phyloP scores from a whole-genome alignment of 2,113 vertebrate genomes.

The Hydrochoerus hydrochaeris region DNA sequence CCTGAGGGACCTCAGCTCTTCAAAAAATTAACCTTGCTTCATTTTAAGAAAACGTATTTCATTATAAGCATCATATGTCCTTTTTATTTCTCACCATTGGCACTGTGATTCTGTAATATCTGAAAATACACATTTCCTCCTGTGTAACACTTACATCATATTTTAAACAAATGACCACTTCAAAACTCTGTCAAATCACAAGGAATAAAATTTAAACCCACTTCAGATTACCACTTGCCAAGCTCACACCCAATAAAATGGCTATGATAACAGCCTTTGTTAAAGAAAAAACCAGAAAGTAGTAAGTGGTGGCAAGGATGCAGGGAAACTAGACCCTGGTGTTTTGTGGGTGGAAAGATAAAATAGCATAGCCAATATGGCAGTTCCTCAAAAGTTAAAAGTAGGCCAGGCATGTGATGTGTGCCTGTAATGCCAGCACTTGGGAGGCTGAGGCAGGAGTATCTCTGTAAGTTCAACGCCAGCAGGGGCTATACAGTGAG shows the following conservation, averaged over 20 bases:
- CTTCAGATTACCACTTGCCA: slow-evolving; percentile 3
- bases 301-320: neutral
- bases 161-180: slow-evolving; percentile 14
- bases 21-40: neutral
- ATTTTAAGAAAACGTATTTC: slow-evolving; percentile 21
- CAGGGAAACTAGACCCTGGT: neutral
- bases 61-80: neutral
- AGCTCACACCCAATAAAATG: neutral
- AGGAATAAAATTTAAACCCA: neutral
- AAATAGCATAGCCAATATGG: neutral
- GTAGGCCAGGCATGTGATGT: neutral
- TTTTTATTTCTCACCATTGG: neutral
- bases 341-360: neutral
- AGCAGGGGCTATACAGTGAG: neutral
- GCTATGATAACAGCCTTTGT: neutral
- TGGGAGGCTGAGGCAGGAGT: neutral
- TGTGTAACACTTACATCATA: neutral
- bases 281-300: neutral
- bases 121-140: neutral
- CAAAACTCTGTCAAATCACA: slow-evolving; percentile 14
- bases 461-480: neutral
- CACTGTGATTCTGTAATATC: neutral
- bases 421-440: neutral
- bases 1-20: neutral
- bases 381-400: neutral